These are phyloP conservation scores for Montipora sp. DNA, from an alignment of 64 coral and sea anemone species.

Conservation along the genomic window DNA sequence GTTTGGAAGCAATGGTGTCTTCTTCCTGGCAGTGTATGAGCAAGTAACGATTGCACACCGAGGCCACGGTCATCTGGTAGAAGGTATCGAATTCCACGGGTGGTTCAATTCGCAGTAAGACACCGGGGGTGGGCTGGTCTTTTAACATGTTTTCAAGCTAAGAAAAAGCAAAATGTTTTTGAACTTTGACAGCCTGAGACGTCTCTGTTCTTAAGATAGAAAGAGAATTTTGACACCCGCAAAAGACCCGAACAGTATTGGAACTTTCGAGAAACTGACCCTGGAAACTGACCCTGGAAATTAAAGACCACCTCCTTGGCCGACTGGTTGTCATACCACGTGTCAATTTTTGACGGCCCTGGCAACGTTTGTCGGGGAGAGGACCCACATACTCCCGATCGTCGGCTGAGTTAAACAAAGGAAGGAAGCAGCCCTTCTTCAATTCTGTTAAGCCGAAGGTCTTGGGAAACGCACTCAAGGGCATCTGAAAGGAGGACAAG, in stretches of 20 bases:
- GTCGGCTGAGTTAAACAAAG: conserved; percentile 8
- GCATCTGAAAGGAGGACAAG: conserved; percentile 55
- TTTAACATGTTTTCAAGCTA: too few species aligned
- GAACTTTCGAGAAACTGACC: too few species aligned
- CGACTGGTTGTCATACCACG: conserved; percentile 10
- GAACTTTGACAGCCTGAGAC: too few species aligned
- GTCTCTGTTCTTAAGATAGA: too few species aligned
- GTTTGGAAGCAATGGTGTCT: not conserved
- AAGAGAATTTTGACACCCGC: too few species aligned
- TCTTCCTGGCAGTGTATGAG: not conserved
- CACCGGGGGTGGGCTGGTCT: not conserved
- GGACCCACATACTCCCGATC: conserved; percentile 35
- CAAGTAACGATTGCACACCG: conserved; percentile 12
- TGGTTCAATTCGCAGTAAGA: not conserved
- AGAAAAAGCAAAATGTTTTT: too few species aligned
- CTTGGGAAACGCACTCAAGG: conserved; percentile 2
- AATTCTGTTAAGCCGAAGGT: conserved; percentile 34
- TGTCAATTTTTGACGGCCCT: conserved; percentile 9
- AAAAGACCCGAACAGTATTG: too few species aligned
- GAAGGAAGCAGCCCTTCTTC: conserved; percentile 13
- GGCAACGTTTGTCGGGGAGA: not conserved
- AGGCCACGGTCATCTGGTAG: not conserved
- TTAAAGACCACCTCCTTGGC: not conserved
- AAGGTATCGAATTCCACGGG: not conserved
- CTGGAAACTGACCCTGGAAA: not conserved